Conservation (phyloP, 2,797 vertebrate genomes). For the Pogoniulus pusillus region DNA sequence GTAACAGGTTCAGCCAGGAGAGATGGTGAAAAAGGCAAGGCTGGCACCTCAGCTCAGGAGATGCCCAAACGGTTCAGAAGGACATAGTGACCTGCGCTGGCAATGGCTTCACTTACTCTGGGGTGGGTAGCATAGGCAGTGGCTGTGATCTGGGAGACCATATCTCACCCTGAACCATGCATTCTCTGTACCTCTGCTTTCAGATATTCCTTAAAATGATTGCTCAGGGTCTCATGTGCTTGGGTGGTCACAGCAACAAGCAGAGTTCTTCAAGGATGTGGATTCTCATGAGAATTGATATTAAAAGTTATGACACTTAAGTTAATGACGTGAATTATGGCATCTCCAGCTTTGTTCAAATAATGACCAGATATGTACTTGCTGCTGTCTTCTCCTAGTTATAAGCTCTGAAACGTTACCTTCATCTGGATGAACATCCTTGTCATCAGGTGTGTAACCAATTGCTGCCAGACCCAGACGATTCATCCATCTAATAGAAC, state of each 20-base stretch:
- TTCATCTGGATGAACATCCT: slow-evolving; percentile 87
- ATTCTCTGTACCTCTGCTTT: background rate
- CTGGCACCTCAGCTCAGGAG: background rate
- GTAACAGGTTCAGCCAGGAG: background rate
- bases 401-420: slow-evolving; percentile 73
- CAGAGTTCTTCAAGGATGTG: background rate
- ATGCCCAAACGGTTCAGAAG: background rate
- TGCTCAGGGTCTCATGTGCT: background rate
- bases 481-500: slow-evolving; percentile 85
- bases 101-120: background rate
- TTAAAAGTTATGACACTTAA: background rate
- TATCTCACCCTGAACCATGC: background rate
- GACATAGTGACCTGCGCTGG: accelerated
- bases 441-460: slow-evolving; percentile 89
- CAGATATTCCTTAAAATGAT: background rate
- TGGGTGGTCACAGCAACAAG: background rate
- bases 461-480: slow-evolving; percentile 86
- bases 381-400: background rate
- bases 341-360: background rate
- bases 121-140: background rate
- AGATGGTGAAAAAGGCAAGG: background rate
- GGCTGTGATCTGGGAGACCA: background rate
- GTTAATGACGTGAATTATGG: background rate
- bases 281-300: background rate
- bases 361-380: background rate